phyloP scores from a whole-genome alignment of 2,113 vertebrate genomes.

The Bungarus multicinctus region DNA sequence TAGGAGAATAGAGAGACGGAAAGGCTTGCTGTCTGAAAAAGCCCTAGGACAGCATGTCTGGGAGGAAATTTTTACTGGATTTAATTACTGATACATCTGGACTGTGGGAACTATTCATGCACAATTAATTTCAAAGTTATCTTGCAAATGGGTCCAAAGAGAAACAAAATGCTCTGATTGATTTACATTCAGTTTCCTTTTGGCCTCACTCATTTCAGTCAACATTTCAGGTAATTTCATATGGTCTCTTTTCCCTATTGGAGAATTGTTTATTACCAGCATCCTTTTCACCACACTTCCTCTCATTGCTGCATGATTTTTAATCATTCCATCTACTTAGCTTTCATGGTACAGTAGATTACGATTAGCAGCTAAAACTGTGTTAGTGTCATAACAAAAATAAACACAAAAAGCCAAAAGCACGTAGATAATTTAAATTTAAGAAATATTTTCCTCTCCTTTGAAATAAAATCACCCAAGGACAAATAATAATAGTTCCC shows the following conservation, averaged over 20 bases:
- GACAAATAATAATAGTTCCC: slow-evolving; percentile 8
- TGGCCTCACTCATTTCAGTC: not conserved
- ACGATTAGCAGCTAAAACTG: slow-evolving; percentile 11
- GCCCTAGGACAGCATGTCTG: not conserved
- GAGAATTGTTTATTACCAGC: not conserved
- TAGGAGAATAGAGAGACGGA: not conserved
- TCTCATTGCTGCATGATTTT: not conserved
- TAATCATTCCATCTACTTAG: not conserved
- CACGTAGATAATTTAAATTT: slow-evolving; percentile 9
- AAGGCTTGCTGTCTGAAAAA: not conserved
- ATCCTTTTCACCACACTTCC: not conserved
- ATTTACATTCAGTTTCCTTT: not conserved
- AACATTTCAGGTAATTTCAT: not conserved
- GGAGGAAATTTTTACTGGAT: not conserved
- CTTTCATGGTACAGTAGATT: slow-evolving; percentile 1
- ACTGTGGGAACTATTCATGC: not conserved
- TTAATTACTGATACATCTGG: not conserved
- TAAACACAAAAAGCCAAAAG: not conserved
- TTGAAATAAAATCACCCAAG: slow-evolving; percentile 22
- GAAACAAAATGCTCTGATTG: not conserved
- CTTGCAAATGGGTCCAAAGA: not conserved
- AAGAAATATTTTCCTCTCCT: not conserved
- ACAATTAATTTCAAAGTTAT: not conserved
- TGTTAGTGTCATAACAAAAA: not conserved
- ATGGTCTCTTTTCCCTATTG: not conserved